A percentile compares a stretch with the other conserved stretches of the same genome.
phyloP scores from a whole-genome alignment of 2,888 invertebrate species.

The Pogonocherus hispidulus region DNA sequence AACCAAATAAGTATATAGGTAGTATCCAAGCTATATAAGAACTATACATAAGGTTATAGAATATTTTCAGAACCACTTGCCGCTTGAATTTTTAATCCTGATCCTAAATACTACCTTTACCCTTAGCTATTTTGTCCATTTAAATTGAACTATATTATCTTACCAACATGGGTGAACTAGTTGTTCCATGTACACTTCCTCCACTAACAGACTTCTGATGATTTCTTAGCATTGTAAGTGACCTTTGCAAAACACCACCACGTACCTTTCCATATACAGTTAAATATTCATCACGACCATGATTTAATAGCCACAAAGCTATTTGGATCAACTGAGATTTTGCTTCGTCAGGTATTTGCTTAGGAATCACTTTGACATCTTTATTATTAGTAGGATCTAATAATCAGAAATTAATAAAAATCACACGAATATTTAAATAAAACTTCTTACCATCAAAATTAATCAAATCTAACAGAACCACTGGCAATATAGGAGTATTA shows the following conservation, averaged over 20 bases:
- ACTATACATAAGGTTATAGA: too few relatives aligned
- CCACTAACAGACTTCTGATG: slow-evolving; percentile 85
- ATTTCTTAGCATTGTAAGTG: slow-evolving; percentile 83
- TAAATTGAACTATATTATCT: slow-evolving; percentile 54
- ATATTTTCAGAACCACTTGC: too few relatives aligned
- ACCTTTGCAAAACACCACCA: slow-evolving; percentile 81
- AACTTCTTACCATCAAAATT: slow-evolving; percentile 66
- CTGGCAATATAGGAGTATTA: slow-evolving; percentile 88
- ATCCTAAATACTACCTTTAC: too few relatives aligned
- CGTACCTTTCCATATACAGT: slow-evolving; percentile 83
- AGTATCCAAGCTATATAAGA: too few relatives aligned
- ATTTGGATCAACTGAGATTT: slow-evolving; percentile 82
- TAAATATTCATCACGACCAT: slow-evolving; percentile 80
- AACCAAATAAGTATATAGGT: too few relatives aligned
- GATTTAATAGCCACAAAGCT: slow-evolving; percentile 87
- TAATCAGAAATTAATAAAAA: background rate
- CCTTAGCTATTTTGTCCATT: too few relatives aligned
- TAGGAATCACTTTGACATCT: slow-evolving; percentile 69
- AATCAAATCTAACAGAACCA: slow-evolving; percentile 89
- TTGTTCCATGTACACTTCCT: slow-evolving; percentile 76
- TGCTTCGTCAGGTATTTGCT: slow-evolving; percentile 79
- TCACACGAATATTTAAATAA: too few relatives aligned
- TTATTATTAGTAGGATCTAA: slow-evolving; percentile 50
- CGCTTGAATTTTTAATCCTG: too few relatives aligned
- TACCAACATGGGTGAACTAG: slow-evolving; percentile 76